phyloP scores from a whole-genome alignment of 2,888 invertebrate genomes.

The Philereme vetulata region DNA sequence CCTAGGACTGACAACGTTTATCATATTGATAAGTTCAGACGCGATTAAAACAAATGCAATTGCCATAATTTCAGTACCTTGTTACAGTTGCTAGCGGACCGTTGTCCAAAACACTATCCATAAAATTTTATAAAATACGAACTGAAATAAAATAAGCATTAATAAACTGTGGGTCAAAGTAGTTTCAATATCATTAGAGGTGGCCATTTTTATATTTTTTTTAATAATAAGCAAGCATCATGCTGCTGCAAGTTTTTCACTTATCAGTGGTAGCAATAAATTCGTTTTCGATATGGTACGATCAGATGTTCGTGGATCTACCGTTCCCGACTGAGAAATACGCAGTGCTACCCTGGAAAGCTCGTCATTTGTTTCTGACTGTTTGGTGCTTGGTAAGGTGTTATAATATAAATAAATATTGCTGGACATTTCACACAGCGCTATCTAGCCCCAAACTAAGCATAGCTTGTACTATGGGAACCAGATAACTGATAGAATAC shows the following conservation, averaged over 20 bases:
- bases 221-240: neutral
- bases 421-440: no score
- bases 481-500: no score
- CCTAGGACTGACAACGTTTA: no score
- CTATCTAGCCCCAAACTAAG: no score
- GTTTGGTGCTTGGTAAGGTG: constrained; percentile 67
- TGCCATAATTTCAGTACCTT: neutral
- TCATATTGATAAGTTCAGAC: neutral
- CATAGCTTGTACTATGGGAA: no score
- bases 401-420: no score
- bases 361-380: constrained; percentile 61
- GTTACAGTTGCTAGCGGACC: neutral
- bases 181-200: neutral
- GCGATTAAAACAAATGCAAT: neutral
- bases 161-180: neutral
- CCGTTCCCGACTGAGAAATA: constrained; percentile 54
- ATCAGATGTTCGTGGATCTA: constrained; percentile 61
- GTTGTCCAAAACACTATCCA: neutral
- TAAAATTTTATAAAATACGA: neutral
- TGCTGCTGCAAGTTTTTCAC: constrained; percentile 55
- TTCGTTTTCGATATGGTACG: constrained; percentile 61
- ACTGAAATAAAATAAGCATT: no score
- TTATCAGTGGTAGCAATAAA: constrained; percentile 52
- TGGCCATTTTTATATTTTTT: neutral
- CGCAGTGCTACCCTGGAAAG: constrained; percentile 56